A percentile compares a stretch with the other conserved stretches of the same genome.
Evolutionary conservation across 2,113 vertebrate species (phyloP).

Genomic region (Onychostruthus taczanowskii): DNA sequence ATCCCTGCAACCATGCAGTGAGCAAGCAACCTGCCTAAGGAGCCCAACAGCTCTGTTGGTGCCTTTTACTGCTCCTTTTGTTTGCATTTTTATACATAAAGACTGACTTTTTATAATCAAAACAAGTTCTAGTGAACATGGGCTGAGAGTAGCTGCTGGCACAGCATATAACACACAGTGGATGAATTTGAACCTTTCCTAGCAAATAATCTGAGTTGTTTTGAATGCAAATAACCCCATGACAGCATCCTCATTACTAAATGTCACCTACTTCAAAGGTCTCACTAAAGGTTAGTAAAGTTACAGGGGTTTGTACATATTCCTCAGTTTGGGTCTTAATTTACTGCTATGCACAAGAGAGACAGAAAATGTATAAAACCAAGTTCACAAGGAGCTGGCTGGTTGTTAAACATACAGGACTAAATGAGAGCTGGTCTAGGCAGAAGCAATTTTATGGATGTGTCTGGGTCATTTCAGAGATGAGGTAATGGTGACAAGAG

Average conservation of each 20-base stretch:
- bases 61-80: background rate
- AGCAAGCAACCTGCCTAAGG: background rate
- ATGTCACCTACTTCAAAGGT: background rate
- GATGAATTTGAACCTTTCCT: background rate
- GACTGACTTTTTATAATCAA: background rate
- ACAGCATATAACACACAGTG: background rate
- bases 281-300: background rate
- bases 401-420: background rate
- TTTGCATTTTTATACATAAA: background rate
- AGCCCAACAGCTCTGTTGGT: background rate
- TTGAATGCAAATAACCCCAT: background rate
- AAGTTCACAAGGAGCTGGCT: background rate
- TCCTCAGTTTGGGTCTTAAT: background rate
- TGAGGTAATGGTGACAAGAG: background rate
- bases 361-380: background rate
- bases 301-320: background rate
- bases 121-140: background rate
- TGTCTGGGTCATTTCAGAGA: background rate
- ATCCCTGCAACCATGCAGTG: background rate
- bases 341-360: background rate
- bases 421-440: background rate
- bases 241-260: background rate
- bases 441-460: background rate
- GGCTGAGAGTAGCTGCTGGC: background rate
- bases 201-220: background rate